A percentile compares a stretch with the other conserved stretches of the same genome.
These are phyloP conservation scores for Drosophila sp. DNA, from an alignment of 1,140 invertebrate species.

Conservation along the genomic window DNA sequence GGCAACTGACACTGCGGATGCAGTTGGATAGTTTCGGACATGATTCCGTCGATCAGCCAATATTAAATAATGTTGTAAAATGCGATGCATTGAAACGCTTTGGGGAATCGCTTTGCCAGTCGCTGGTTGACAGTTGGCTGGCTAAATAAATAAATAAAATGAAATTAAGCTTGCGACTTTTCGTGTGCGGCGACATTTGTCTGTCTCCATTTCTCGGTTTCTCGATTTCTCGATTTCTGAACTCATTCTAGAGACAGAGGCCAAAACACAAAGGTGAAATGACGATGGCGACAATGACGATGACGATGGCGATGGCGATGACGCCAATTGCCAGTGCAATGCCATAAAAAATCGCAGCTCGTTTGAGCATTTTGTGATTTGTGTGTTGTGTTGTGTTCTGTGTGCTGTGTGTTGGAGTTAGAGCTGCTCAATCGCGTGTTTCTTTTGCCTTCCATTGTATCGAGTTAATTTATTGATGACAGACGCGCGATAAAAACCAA, in stretches of 20 bases:
- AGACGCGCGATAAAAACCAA: constrained; percentile 80
- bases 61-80: constrained; percentile 84
- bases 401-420: not conserved
- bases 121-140: constrained; percentile 32
- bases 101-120: constrained; percentile 23
- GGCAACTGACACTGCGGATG: constrained; percentile 35
- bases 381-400: constrained; percentile 27
- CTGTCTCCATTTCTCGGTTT: constrained; percentile 38
- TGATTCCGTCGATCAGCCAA: constrained; percentile 60
- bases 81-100: constrained; percentile 69
- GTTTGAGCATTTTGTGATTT: constrained; percentile 77
- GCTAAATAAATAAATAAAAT: constrained; percentile 78
- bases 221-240: constrained; percentile 10
- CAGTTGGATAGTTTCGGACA: constrained; percentile 40
- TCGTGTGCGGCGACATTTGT: constrained; percentile 59
- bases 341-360: constrained; percentile 79
- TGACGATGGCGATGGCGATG: constrained; percentile 28
- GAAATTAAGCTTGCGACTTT: constrained; percentile 67
- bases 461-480: constrained; percentile 83
- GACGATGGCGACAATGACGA: constrained; percentile 50
- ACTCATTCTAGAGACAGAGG: not conserved
- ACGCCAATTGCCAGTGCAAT: constrained; percentile 50
- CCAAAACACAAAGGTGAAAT: constrained; percentile 78
- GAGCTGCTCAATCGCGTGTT: constrained; percentile 69
- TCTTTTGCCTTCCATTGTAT: constrained; percentile 67